A percentile compares a stretch with the other conserved stretches of the same genome.
phyloP scores from a whole-genome alignment of 1,140 invertebrate species.

The Thaumatotibia leucotreta region DNA sequence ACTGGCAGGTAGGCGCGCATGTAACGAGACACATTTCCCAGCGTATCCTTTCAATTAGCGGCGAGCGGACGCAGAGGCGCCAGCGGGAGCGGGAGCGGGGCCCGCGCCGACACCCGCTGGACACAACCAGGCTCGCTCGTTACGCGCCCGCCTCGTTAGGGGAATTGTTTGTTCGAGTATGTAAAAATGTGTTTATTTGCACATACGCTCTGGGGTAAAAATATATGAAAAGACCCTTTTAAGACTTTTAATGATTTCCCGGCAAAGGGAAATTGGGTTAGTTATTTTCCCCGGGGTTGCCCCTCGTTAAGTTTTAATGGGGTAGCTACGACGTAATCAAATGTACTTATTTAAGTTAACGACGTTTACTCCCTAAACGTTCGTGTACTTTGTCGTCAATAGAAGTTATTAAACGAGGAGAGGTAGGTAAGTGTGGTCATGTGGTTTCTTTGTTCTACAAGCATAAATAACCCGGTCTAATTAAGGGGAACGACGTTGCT shows the following conservation, averaged over 20 bases:
- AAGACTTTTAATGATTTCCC: constrained; percentile 77
- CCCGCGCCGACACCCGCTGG: constrained; percentile 36
- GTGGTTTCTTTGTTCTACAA: neutral
- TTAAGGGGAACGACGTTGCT: neutral
- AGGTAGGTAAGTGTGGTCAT: neutral
- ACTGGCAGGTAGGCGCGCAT: constrained; percentile 31
- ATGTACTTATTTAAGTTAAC: constrained; percentile 75
- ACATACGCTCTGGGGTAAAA: constrained; percentile 72
- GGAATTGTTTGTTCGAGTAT: constrained; percentile 76
- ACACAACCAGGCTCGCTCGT: constrained; percentile 45
- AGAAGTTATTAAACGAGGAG: constrained; percentile 48
- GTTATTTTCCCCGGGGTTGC: constrained; percentile 74
- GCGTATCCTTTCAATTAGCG: constrained; percentile 66
- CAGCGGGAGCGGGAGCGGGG: constrained; percentile 21
- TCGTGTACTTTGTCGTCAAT: constrained; percentile 65
- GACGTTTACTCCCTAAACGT: constrained; percentile 58
- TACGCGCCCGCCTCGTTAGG: constrained; percentile 68
- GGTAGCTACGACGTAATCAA: constrained; percentile 75
- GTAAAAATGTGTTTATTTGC: constrained; percentile 77
- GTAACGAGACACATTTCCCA: constrained; percentile 64
- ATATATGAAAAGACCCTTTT: constrained; percentile 76
- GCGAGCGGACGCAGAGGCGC: constrained; percentile 25
- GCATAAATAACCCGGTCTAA: neutral
- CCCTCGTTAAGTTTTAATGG: constrained; percentile 76
- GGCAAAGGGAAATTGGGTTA: constrained; percentile 76